Evolutionary conservation across 2,113 vertebrate species (phyloP).

Genomic region (Dolichotis patagonum): DNA sequence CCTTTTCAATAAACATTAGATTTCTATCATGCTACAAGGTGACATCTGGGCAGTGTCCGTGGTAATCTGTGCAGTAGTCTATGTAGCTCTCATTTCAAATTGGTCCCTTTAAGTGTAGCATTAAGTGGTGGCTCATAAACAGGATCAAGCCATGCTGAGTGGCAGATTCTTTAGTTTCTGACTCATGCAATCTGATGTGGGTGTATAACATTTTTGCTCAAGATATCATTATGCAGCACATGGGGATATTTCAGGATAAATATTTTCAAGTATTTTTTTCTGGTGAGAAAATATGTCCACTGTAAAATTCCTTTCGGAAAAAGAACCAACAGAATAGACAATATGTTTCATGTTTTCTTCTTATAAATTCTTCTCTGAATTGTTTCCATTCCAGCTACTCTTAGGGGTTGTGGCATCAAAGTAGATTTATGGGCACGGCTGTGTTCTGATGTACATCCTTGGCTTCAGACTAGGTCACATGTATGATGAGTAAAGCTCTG

Average conservation of each 20-base stretch:
- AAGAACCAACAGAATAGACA: background rate
- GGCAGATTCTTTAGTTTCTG: background rate
- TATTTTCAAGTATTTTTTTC: conserved; percentile 50
- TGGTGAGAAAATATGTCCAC: background rate
- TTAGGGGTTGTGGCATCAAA: background rate
- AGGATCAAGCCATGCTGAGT: conserved; percentile 40
- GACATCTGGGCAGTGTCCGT: conserved; percentile 52
- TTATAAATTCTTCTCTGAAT: background rate
- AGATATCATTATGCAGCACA: background rate
- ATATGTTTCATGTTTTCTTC: background rate
- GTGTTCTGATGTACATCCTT: background rate
- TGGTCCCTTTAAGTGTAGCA: background rate
- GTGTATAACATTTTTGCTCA: conserved; percentile 22
- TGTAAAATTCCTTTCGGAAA: conserved; percentile 53
- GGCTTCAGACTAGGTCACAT: background rate
- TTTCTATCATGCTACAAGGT: background rate
- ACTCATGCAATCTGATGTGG: background rate
- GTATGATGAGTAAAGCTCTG: background rate
- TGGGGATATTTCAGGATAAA: conserved; percentile 47
- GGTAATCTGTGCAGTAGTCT: conserved; percentile 47
- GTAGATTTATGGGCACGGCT: background rate
- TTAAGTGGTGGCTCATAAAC: conserved; percentile 42
- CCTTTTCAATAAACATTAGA: conserved; percentile 29
- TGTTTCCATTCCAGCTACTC: background rate
- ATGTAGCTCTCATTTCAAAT: background rate